phyloP scores from a whole-genome alignment of 2,797 vertebrate genomes.

The Sebastes minor region DNA sequence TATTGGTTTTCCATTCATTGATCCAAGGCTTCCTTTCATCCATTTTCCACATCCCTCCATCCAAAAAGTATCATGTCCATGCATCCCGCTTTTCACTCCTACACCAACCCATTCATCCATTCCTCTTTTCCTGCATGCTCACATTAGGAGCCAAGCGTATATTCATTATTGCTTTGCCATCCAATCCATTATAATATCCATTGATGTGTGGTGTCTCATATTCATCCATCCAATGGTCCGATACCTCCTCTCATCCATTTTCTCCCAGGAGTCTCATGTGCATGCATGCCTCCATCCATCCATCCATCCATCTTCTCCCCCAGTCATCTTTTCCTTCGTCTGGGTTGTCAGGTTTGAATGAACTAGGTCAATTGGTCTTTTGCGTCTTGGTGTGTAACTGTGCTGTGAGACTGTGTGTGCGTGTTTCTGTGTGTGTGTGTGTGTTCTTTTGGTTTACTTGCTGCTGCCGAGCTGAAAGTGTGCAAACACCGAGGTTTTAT shows the following conservation, averaged over 20 bases:
- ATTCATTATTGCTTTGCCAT: not conserved
- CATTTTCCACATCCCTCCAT: not conserved
- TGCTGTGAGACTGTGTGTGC: not conserved
- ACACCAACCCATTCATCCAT: not conserved
- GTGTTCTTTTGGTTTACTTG: not conserved
- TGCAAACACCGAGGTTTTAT: constrained; percentile 1
- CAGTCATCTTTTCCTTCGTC: constrained; percentile 21
- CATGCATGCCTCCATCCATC: not conserved
- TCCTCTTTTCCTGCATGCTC: not conserved
- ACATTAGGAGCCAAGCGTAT: not conserved
- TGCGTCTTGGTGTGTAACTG: constrained; percentile 42
- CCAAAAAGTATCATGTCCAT: not conserved
- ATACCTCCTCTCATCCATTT: not conserved
- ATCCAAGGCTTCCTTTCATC: not conserved
- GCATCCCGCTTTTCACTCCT: not conserved
- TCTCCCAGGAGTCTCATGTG: too few relatives aligned
- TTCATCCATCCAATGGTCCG: not conserved
- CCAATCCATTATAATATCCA: not conserved
- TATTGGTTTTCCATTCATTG: too few relatives aligned
- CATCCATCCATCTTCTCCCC: constrained; percentile 8
- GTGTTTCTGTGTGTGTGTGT: not conserved
- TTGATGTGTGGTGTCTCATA: not conserved
- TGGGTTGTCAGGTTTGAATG: constrained; percentile 49
- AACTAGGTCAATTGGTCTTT: constrained; percentile 65
- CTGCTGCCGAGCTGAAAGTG: constrained; percentile 11